Evolutionary conservation across 2,113 vertebrate species (phyloP).

Genomic region (cat (Felis catus)): F.catus_Fca126_mat1.0 CM031420.1:120978001-120978500

Average conservation of each 20-base stretch:
- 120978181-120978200: too few species aligned
- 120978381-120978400: neutral
- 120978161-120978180: too few species aligned
- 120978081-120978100: too few species aligned
- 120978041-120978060: too few species aligned
- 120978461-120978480: neutral
- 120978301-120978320: slow-evolving; percentile 5
- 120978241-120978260: too few species aligned
- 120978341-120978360: neutral
- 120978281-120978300: neutral
- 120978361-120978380: neutral
- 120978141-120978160: accelerated
- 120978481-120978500: neutral
- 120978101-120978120: too few species aligned
- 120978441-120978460: neutral
- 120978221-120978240: too few species aligned
- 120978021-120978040: too few species aligned
- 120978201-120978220: too few species aligned
- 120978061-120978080: too few species aligned
- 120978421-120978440: neutral
- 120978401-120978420: neutral
- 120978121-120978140: accelerated
- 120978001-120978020: too few species aligned
- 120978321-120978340: neutral
- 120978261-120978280: neutral